phyloP scores from a whole-genome alignment of 2,797 vertebrate species.

The Rhinella marina region DNA sequence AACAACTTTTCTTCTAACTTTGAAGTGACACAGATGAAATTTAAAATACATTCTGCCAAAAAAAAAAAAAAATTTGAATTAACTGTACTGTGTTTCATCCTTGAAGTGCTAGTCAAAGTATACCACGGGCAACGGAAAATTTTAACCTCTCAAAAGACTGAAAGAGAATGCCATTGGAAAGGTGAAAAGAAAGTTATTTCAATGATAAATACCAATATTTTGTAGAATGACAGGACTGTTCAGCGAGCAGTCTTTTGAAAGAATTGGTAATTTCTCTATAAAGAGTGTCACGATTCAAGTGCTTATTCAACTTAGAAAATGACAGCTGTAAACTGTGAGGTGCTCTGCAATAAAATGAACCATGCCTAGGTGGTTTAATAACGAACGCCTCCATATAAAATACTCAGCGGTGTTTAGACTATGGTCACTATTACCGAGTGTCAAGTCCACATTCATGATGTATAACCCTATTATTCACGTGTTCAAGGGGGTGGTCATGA shows the following conservation, averaged over 20 bases:
- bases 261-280: conserved; percentile 49
- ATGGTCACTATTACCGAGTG: conserved; percentile 29
- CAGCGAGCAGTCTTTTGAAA: conserved; percentile 32
- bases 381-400: conserved; percentile 34
- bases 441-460: conserved; percentile 9
- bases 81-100: conserved; percentile 72
- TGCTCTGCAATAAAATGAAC: conserved; percentile 41
- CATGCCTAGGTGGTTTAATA: conserved; percentile 44
- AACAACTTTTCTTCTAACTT: conserved; percentile 78
- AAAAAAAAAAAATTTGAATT: conserved; percentile 68
- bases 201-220: conserved; percentile 54
- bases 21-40: conserved; percentile 77
- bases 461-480: conserved; percentile 15
- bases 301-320: conserved; percentile 45
- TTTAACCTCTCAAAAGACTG: conserved; percentile 58
- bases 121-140: conserved; percentile 67
- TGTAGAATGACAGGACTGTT: conserved; percentile 40
- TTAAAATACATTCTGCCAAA: conserved; percentile 74
- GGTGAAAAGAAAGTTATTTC: conserved; percentile 52
- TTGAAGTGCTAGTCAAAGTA: conserved; percentile 71
- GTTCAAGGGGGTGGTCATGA: conserved; percentile 50
- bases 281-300: conserved; percentile 42
- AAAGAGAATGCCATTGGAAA: conserved; percentile 31
- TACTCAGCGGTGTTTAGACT: conserved; percentile 40
- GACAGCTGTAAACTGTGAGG: conserved; percentile 34